Base-by-base conservation (phyloP, 2,888 invertebrate species). In the Conus canariensis region DNA sequence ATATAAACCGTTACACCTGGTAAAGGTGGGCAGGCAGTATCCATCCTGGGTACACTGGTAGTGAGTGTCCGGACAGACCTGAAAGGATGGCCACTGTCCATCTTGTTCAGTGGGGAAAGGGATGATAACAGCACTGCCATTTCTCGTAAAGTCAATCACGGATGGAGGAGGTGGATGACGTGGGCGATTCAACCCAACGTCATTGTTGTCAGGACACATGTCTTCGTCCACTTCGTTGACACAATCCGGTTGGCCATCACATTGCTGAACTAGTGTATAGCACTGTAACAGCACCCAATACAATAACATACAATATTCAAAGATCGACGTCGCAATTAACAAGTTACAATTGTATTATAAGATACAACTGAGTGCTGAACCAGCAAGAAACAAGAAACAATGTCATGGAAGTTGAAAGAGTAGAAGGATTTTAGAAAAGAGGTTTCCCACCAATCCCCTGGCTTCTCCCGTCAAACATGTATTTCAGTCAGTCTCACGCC, bases 31-130 rank as follows among this genome's bases (percentile, higher is more conserved):
- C 30, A 80, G 25, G 25, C 80, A 80, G 9, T 80, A 30, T 1
- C 80, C 80, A 30, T 80, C n/a, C 19, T 64, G n/a, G 1, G 86
- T 5, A 86, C 60, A 86, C 86, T 80, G 80, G 80, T 30, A 80
- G 80, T 80, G 30, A 80, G 80, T 45, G 25, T 80, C 80, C 45
- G 80, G 80, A 80, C 80, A 80, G 30, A 30, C 9, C 30, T 10
- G 80, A 8, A 19, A 8, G 19, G 10, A 30, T 25, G 64, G 64
- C 12, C 12, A 7, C 64, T 64, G 64, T 64, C 64, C 19, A 19
- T 74, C n/a, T 9, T n/a, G n/a, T 74, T 12, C 19, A 74, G 30
- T 25, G 45, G 12, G 25, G 12, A 80, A 10, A 80, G 80, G 30
- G 12, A 30, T 80, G 12, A 80, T 22, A 9, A 30, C 25, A 10